Evolutionary conservation across 2,888 invertebrate species (phyloP), one percentile per base, ranked within the genome.

Genomic region (Acleris laterana): DNA sequence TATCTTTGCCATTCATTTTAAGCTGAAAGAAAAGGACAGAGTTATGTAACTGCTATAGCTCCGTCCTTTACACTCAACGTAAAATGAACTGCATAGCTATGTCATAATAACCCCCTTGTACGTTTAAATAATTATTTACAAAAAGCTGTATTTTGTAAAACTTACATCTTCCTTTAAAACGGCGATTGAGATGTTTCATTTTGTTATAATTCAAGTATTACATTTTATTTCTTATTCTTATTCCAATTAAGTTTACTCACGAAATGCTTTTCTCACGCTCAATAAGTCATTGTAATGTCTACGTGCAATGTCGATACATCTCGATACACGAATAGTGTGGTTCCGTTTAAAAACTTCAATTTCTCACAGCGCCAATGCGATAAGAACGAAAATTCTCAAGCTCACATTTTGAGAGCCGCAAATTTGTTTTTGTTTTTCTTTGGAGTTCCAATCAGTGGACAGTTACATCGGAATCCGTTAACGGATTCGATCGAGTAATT

Each of bases 391-490:
- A 52, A 62, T 52, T 16, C 7, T 17, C 2, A 22, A 52, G 48
- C 52, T 48, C 44, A 48, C 13, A 16, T 57, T 66, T 62, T n/a
- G 20, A 57, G 44, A 32, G 51, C 57, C 7, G 66, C 48, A 66
- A 38, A 28, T 16, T n/a, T 57, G 62, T 57, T 28, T 51, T 65
- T 65, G 61, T 61, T 68, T 68, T 62, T 52, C 60, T 59, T 56
- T 19, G 44, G 50, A 55, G 55, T 55, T 46, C 64, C 74, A 75
- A 79, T 79, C 77, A 72, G 74, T 74, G 77, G 80, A 82, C 83
- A 81, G 82, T 83, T 81, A 82, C 72, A 79, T 77, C 73, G 78
- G 80, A 81, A 79, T 76, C 70, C 74, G 75, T 72, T 68, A 70
- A 69, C 71, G 65, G 57, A 69, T 51, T 62, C 63, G 63, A 75